These are phyloP conservation scores for Hedychridium roseum DNA, from an alignment of 2,888 invertebrate genomes.

Conservation along the genomic window DNA sequence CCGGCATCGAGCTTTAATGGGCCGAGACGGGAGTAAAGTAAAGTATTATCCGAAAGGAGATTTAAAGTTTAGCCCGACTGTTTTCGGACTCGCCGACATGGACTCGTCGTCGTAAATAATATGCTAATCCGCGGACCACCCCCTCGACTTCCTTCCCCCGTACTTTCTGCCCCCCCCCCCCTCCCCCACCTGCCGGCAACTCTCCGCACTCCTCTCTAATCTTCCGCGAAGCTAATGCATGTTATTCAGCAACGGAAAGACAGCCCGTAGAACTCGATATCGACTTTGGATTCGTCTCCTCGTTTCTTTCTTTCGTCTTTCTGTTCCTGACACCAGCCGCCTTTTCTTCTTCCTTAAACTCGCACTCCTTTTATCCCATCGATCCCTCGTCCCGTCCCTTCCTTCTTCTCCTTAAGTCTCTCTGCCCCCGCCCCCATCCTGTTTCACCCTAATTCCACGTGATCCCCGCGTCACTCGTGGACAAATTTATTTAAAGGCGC, in stretches of 20 bases:
- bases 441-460: no score
- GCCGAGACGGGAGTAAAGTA: slow-evolving; percentile 42
- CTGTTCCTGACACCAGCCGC: not conserved
- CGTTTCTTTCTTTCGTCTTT: not conserved
- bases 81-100: slow-evolving; percentile 36
- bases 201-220: slow-evolving; percentile 30
- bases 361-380: no score
- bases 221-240: slow-evolving; percentile 45
- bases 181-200: slow-evolving; percentile 17
- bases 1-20: slow-evolving; percentile 42
- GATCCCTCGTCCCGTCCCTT: no score
- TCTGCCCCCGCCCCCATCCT: no score
- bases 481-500: no score
- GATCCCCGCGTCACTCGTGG: no score
- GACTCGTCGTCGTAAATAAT: slow-evolving; percentile 52
- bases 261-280: slow-evolving; percentile 30
- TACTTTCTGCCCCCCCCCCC: slow-evolving; percentile 10
- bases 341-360: no score
- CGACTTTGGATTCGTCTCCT: slow-evolving; percentile 29
- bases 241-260: slow-evolving; percentile 37
- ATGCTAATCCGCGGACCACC: slow-evolving; percentile 55
- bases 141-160: slow-evolving; percentile 16
- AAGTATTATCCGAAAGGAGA: slow-evolving; percentile 57
- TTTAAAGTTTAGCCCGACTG: slow-evolving; percentile 58
- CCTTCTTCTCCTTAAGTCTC: not conserved